phyloP scores from a whole-genome alignment of 2,888 invertebrate species.

The Athalia cordata region DNA sequence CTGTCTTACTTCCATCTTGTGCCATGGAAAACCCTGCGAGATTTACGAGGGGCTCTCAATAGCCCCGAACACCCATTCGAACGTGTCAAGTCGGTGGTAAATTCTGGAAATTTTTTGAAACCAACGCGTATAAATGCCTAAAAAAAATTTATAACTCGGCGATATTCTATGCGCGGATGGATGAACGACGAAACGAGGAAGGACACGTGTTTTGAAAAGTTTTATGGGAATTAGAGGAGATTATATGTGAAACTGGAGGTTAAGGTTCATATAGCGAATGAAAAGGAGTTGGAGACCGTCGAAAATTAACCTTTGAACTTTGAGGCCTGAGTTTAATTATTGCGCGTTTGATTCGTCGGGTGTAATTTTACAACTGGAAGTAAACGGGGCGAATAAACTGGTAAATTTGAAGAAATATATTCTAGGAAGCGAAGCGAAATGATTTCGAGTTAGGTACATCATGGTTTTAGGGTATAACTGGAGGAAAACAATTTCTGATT shows the following conservation, averaged over 20 bases:
- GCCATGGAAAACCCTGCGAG: constrained; percentile 37
- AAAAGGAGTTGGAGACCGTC: background rate
- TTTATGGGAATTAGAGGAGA: too few species aligned
- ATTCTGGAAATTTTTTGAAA: constrained; percentile 34
- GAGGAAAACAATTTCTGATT: background rate
- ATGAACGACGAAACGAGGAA: too few species aligned
- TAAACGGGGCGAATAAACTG: constrained; percentile 11
- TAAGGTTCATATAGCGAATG: background rate
- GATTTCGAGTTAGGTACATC: background rate
- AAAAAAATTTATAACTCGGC: background rate
- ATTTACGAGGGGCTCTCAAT: constrained; percentile 42
- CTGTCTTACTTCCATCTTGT: constrained; percentile 35
- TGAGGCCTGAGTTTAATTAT: background rate
- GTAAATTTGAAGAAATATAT: background rate
- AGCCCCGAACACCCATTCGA: constrained; percentile 36
- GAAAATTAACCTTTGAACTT: too few species aligned
- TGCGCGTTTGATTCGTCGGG: background rate
- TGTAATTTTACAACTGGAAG: background rate
- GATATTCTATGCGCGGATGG: too few species aligned
- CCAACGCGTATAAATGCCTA: constrained; percentile 27
- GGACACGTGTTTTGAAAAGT: too few species aligned
- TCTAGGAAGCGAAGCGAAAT: background rate
- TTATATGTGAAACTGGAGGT: too few species aligned
- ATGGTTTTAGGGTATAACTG: too few species aligned
- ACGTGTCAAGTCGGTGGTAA: constrained; percentile 35